Evolutionary conservation across 2,797 vertebrate genomes (phyloP).

Genomic region (Gastrophryne carolinensis): DNA sequence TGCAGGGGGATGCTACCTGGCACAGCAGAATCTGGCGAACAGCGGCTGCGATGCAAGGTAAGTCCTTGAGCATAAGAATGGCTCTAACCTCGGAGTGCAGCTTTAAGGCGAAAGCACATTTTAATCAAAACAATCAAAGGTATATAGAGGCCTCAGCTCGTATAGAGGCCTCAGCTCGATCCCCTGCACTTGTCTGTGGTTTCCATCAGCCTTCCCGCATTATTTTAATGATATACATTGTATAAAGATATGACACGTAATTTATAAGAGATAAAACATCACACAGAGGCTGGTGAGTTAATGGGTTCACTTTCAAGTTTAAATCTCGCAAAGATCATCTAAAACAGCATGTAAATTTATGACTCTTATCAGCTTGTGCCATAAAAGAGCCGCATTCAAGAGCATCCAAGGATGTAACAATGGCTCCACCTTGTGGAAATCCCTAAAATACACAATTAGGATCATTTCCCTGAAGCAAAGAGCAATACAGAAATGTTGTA

Average conservation of each 20-base stretch:
- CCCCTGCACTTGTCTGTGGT: neutral
- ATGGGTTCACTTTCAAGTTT: slow-evolving; percentile 34
- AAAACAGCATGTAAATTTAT: slow-evolving; percentile 31
- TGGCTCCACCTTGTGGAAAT: slow-evolving; percentile 13
- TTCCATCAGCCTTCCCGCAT: neutral
- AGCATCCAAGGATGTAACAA: neutral
- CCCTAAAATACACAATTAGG: neutral
- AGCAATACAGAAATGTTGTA: too few species aligned
- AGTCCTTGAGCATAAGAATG: too few species aligned
- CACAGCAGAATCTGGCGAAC: too few species aligned
- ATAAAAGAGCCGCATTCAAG: neutral
- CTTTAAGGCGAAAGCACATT: too few species aligned
- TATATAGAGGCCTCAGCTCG: too few species aligned
- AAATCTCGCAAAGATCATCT: slow-evolving; percentile 33
- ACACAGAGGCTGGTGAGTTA: slow-evolving; percentile 32
- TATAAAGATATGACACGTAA: slow-evolving; percentile 3
- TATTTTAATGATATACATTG: slow-evolving; percentile 14
- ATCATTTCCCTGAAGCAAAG: neutral
- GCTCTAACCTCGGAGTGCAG: too few species aligned
- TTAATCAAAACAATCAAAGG: too few species aligned
- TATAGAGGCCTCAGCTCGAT: neutral
- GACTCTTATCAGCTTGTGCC: neutral
- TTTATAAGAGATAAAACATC: slow-evolving; percentile 39
- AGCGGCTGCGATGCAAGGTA: too few species aligned
- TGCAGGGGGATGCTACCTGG: too few species aligned